phyloP scores from a whole-genome alignment of 2,888 invertebrate genomes.

The Euphydryas editha region DNA sequence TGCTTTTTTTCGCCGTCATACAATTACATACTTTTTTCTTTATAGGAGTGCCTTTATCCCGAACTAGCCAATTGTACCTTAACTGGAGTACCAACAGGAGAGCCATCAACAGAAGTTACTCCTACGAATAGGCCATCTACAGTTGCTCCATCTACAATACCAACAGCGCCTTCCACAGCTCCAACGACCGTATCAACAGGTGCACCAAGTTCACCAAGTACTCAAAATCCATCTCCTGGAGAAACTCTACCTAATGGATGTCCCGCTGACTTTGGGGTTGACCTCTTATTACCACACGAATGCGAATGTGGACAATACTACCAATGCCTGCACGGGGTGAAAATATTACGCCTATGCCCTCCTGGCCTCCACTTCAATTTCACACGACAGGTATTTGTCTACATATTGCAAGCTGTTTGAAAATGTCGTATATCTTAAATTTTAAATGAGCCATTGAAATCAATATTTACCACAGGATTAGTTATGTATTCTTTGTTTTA shows the following conservation, averaged over 20 bases:
- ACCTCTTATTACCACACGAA: slow-evolving; percentile 57
- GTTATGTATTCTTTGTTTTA: too few relatives aligned
- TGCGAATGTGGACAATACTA: slow-evolving; percentile 57
- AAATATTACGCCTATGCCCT: slow-evolving; percentile 49
- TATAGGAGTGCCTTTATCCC: slow-evolving; percentile 20
- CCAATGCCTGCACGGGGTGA: slow-evolving; percentile 53
- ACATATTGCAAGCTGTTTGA: too few relatives aligned
- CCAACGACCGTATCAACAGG: neutral
- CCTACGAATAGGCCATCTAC: neutral
- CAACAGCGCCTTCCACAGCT: neutral
- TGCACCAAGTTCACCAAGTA: neutral
- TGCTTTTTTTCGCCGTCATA: too few relatives aligned
- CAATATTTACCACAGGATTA: too few relatives aligned
- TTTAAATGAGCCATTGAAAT: too few relatives aligned
- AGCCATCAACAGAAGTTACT: too few relatives aligned
- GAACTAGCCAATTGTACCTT: slow-evolving; percentile 12
- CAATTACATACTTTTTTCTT: neutral
- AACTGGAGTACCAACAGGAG: slow-evolving; percentile 4
- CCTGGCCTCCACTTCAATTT: slow-evolving; percentile 55
- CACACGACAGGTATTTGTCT: slow-evolving; percentile 55
- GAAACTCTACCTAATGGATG: slow-evolving; percentile 53
- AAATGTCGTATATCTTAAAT: too few relatives aligned
- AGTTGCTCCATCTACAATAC: neutral
- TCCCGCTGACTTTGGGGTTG: slow-evolving; percentile 52
- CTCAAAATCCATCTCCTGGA: neutral